Conservation (phyloP, 2,888 invertebrate genomes). For the Dichetophora obliterata region DNA sequence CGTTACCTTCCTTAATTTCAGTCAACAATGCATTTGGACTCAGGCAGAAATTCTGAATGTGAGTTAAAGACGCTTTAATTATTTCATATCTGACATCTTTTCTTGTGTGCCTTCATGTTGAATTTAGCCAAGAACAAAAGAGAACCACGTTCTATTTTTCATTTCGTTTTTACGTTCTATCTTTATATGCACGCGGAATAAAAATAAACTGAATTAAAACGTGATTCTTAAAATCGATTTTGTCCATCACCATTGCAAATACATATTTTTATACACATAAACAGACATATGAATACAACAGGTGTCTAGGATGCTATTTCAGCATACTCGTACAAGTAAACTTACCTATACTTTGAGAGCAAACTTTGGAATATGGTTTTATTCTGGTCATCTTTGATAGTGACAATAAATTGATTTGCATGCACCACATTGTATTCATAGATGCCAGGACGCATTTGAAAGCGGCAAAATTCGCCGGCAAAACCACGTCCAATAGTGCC, state of each 20-base stretch:
- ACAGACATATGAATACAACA: neutral
- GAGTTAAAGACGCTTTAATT: no score
- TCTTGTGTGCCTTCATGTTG: no score
- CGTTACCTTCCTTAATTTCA: no score
- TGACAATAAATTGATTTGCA: slow-evolving; percentile 92
- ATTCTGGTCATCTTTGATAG: slow-evolving; percentile 79
- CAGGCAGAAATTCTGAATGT: no score
- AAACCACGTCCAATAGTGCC: slow-evolving; percentile 87
- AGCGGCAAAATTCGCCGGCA: slow-evolving; percentile 93
- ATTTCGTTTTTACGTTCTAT: no score
- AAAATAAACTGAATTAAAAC: no score
- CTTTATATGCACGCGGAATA: no score
- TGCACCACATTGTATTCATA: slow-evolving; percentile 87
- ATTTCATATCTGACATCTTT: no score
- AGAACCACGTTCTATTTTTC: no score
- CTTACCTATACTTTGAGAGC: slow-evolving; percentile 81
- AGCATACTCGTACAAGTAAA: neutral
- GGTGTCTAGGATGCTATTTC: neutral
- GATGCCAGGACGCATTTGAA: slow-evolving; percentile 88
- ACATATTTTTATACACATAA: neutral
- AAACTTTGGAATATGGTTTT: slow-evolving; percentile 84
- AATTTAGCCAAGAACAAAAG: no score
- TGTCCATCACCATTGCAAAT: slow-evolving; percentile 16
- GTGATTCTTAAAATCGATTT: no score
- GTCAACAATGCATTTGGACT: no score